Evolutionary conservation across 2,113 vertebrate species (phyloP).

Genomic region (Argyrosomus japonicus): DNA sequence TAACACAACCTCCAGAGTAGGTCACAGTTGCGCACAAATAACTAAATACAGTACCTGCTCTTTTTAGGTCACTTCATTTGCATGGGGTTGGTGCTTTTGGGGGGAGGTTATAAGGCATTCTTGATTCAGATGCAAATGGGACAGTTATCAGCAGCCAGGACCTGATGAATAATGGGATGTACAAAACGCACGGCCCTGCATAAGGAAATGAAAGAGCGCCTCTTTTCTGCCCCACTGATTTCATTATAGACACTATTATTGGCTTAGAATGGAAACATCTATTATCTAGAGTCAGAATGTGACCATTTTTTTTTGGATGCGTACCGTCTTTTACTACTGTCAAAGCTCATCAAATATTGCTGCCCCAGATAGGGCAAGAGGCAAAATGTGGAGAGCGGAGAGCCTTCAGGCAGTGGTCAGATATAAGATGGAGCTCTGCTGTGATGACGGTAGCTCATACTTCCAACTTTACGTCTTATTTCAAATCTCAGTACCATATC

Average conservation of each 20-base stretch:
- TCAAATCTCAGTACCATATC: background rate
- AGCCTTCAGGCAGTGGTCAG: conserved; percentile 67
- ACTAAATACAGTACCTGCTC: conserved; percentile 68
- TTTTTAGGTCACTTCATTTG: conserved; percentile 84
- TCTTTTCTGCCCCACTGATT: conserved; percentile 86
- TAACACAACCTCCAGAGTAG: conserved; percentile 50
- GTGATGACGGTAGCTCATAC: background rate
- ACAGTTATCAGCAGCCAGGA: conserved; percentile 81
- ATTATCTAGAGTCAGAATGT: conserved; percentile 83
- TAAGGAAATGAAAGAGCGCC: conserved; percentile 86
- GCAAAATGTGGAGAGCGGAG: conserved; percentile 48
- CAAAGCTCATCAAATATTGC: conserved; percentile 78
- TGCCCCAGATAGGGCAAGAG: conserved; percentile 72
- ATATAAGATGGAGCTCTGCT: conserved; percentile 57
- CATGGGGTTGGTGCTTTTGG: conserved; percentile 63
- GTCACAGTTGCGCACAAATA: conserved; percentile 61
- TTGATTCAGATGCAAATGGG: conserved; percentile 86
- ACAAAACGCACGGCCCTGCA: conserved; percentile 76
- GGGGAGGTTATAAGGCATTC: conserved; percentile 76
- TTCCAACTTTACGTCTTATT: conserved; percentile 22
- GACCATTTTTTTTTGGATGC: conserved; percentile 73
- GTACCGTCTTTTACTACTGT: conserved; percentile 79
- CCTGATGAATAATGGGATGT: conserved; percentile 83
- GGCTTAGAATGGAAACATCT: conserved; percentile 85
- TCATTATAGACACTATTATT: conserved; percentile 88